Percentiles rank a stretch among this genome's conserved stretches.
phyloP scores from a whole-genome alignment of 2,113 vertebrate genomes.

The Oncorhynchus kisutch region DNA sequence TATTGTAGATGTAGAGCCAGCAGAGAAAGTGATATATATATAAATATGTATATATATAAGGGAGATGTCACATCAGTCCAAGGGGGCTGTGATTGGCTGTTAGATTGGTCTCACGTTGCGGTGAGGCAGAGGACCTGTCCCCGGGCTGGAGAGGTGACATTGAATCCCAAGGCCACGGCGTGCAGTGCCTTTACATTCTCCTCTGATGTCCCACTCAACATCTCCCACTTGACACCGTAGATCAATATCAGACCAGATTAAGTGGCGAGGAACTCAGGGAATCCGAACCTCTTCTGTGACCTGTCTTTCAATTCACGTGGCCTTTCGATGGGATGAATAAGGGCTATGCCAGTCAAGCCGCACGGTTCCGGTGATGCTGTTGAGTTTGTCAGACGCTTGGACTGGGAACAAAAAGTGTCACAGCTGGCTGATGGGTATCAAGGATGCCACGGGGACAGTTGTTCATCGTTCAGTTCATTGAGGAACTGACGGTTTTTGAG shows the following conservation, averaged over 20 bases:
- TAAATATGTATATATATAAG: not conserved
- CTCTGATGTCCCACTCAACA: slow-evolving; percentile 66
- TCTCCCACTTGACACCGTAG: slow-evolving; percentile 60
- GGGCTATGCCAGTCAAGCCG: slow-evolving; percentile 35
- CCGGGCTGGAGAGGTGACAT: slow-evolving; percentile 33
- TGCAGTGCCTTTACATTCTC: slow-evolving; percentile 72
- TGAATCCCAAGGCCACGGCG: slow-evolving; percentile 59
- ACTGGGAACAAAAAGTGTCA: slow-evolving; percentile 30
- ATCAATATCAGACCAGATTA: slow-evolving; percentile 61
- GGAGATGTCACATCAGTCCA: not conserved
- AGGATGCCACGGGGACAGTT: slow-evolving; percentile 50
- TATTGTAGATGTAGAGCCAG: no score
- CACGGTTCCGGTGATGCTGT: slow-evolving; percentile 41
- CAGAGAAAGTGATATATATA: no score
- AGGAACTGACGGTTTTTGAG: slow-evolving; percentile 66
- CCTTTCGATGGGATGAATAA: slow-evolving; percentile 51
- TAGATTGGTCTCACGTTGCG: slow-evolving; percentile 28
- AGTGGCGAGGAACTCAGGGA: slow-evolving; percentile 50
- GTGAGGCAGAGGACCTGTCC: slow-evolving; percentile 24
- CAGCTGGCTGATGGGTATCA: slow-evolving; percentile 62
- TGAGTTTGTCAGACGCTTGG: slow-evolving; percentile 40
- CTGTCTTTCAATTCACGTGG: slow-evolving; percentile 57
- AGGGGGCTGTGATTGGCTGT: slow-evolving; percentile 13
- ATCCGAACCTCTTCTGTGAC: slow-evolving; percentile 55
- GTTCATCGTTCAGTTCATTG: slow-evolving; percentile 47